These are phyloP conservation scores for Corvus cornix DNA, from an alignment of 2,113 vertebrate species.

Conservation along the genomic window DNA sequence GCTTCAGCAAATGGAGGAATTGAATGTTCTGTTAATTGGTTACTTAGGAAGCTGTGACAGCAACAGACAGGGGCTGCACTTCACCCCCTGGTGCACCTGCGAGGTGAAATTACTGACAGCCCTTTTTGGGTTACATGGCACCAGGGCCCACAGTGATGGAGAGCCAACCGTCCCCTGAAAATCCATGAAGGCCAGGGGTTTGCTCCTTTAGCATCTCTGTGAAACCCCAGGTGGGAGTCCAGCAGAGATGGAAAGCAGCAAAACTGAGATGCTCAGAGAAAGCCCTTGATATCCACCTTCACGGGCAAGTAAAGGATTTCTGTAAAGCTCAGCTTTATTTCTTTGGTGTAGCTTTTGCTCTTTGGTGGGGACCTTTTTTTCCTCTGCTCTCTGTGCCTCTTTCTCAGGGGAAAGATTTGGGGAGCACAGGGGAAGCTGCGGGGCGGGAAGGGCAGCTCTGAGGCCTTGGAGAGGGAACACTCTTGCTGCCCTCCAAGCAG, in stretches of 20 bases:
- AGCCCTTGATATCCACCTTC: not conserved
- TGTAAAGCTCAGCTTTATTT: not conserved
- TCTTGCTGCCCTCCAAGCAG: not conserved
- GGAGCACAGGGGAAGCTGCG: not conserved
- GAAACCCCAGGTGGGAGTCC: not conserved
- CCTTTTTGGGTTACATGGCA: not conserved
- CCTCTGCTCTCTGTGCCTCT: not conserved
- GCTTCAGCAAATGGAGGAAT: not conserved
- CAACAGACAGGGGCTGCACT: not conserved
- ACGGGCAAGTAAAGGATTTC: not conserved
- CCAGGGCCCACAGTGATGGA: accelerated
- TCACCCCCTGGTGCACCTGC: not conserved
- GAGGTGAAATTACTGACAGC: not conserved
- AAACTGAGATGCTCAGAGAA: not conserved
- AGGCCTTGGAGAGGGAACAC: not conserved
- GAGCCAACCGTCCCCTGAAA: not conserved
- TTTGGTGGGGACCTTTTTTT: not conserved
- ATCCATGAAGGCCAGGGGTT: accelerated
- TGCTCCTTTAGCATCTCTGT: not conserved
- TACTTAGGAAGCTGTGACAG: not conserved
- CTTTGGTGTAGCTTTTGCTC: not conserved
- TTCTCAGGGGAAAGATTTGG: not conserved
- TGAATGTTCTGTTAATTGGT: constrained; percentile 1
- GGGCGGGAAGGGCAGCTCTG: not conserved
- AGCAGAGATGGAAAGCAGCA: not conserved